phyloP scores from a whole-genome alignment of 2,888 invertebrate genomes.

The Thumatha senex region DNA sequence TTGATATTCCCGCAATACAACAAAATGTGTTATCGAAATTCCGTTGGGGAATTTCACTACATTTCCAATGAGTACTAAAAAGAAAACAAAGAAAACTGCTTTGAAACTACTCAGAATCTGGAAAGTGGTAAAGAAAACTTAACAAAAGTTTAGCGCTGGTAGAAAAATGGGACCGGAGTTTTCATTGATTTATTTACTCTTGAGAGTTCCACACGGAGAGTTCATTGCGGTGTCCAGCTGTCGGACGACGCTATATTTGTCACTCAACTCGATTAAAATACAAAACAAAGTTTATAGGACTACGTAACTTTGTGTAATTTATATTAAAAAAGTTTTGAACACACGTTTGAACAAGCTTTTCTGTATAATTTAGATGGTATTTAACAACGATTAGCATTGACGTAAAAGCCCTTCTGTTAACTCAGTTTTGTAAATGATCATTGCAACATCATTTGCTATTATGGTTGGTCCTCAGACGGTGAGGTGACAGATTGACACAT shows the following conservation, averaged over 20 bases:
- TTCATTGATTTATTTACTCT: conserved; percentile 33
- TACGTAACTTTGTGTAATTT: conserved; percentile 15
- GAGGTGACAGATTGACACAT: no score
- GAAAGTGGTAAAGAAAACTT: conserved; percentile 12
- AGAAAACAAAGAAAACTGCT: conserved; percentile 3
- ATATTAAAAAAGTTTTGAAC: conserved; percentile 10
- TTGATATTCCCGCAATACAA: not conserved
- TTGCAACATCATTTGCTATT: no score
- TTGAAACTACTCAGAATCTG: conserved; percentile 15
- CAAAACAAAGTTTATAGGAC: conserved; percentile 33
- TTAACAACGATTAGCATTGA: not conserved
- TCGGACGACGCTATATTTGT: conserved; percentile 42
- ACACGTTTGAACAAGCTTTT: not conserved
- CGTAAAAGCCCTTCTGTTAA: not conserved
- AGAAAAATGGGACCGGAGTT: conserved; percentile 37
- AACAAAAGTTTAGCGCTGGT: conserved; percentile 20
- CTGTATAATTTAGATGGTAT: not conserved
- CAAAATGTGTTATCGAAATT: not conserved
- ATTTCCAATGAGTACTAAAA: conserved; percentile 1
- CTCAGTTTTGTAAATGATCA: no score
- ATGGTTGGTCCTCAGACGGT: no score
- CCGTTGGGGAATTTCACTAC: not conserved
- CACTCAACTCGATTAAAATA: conserved; percentile 43
- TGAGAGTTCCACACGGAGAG: conserved; percentile 31
- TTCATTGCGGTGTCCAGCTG: conserved; percentile 29